phyloP scores from a whole-genome alignment of 2,888 invertebrate genomes.

The Arctia plantaginis region DNA sequence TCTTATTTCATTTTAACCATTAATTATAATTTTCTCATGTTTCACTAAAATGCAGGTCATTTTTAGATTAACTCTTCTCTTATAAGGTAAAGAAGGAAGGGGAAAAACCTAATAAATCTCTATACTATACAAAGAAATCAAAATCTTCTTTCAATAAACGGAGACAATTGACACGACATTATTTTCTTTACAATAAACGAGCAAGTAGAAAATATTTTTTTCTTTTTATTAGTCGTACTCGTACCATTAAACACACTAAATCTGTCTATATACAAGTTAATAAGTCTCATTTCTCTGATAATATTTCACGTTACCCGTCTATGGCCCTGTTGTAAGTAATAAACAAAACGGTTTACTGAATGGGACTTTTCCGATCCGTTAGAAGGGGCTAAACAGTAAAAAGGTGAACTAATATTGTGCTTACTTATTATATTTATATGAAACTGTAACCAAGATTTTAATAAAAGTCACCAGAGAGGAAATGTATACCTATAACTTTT shows the following conservation, averaged over 20 bases:
- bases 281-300: neutral
- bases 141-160: neutral
- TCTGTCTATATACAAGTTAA: neutral
- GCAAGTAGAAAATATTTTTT: neutral
- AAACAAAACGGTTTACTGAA: constrained; percentile 42
- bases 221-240: neutral
- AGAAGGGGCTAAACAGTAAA: constrained; percentile 1
- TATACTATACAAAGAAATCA: neutral
- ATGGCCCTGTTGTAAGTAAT: constrained; percentile 17
- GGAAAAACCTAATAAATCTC: no score
- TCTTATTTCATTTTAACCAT: neutral
- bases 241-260: neutral
- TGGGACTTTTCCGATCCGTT: constrained; percentile 28
- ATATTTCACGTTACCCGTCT: constrained; percentile 16
- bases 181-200: neutral
- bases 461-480: neutral
- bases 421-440: neutral
- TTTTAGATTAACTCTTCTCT: neutral
- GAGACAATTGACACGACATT: neutral
- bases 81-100: neutral
- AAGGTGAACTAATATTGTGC: constrained; percentile 1
- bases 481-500: no score
- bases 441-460: neutral
- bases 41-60: neutral
- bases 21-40: neutral